phyloP scores from a whole-genome alignment of 2,113 vertebrate species.

The Rhinichthys klamathensis region DNA sequence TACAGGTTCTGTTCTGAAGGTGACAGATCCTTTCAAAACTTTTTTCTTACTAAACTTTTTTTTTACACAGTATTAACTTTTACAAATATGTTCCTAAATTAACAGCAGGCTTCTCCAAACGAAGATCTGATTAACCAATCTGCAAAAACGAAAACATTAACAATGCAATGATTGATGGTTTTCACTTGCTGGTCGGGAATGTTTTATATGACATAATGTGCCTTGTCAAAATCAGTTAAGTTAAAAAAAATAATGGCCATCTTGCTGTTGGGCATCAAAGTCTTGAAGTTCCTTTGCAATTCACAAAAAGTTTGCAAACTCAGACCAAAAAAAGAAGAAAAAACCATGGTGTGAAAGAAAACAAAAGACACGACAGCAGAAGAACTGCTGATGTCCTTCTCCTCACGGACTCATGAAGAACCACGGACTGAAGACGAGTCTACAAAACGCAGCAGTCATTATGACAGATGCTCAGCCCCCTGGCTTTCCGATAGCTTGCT shows the following conservation, averaged over 20 bases:
- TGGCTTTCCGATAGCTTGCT: neutral
- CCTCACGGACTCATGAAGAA: neutral
- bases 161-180: neutral
- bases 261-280: neutral
- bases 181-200: conserved; percentile 1
- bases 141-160: neutral
- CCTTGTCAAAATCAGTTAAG: neutral
- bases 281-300: conserved; percentile 1
- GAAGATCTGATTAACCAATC: too few relatives aligned
- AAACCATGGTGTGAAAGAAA: neutral
- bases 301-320: conserved; percentile 31
- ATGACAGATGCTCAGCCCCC: conserved; percentile 20
- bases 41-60: neutral
- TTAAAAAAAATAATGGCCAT: conserved; percentile 12
- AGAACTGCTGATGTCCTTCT: conserved; percentile 26
- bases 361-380: neutral
- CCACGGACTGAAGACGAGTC: neutral
- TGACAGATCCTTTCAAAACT: conserved; percentile 1
- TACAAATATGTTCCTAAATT: neutral
- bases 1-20: conserved; percentile 3
- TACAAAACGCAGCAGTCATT: conserved; percentile 22
- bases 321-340: neutral
- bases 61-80: neutral
- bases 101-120: neutral
- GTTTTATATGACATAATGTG: neutral